Evolutionary conservation across 2,113 vertebrate genomes (phyloP), one percentile per base, ranked within the genome.

Genomic region (Leptodactylus fuscus): DNA sequence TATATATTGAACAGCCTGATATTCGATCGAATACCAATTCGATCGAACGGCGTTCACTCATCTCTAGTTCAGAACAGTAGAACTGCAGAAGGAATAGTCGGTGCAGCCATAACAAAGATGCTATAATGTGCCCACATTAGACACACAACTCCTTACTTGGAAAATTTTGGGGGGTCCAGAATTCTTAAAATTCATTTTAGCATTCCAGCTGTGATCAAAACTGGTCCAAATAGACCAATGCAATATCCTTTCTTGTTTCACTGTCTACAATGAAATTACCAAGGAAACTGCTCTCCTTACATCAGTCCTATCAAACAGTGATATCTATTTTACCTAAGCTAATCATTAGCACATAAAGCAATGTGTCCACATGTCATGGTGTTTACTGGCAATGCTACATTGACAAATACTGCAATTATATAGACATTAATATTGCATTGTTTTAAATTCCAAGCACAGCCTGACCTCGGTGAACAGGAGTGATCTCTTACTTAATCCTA

Each of bases 331-430:
- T 92, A 92, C 88, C 87, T 91, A 87, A 89, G 79, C 89, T 85
- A 88, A 53, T 88, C 87, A 88, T 88, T 88, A 91, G 92, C 88
- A 89, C 81, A 90, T 89, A 92, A 90, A 90, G 76, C 87, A 90
- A 16, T 81, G 88, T 85, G 87, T 90, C 88, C 86, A 90, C 90
- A 90, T 86, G 90, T 87, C 88, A 92, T 85, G 83, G 55, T 90
- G 65, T 89, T 91, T 92, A 91, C 87, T 89, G 89, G 87, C 85
- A 90, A 85, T 88, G 82, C 88, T 80, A 85, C 89, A 88, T 71
- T 92, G 91, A 91, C 89, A 90, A 91, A 90, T 92, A 90, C 83
- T 87, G 87, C 90, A 92, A 92, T 91, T 89, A 93, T 89, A 90
- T 87, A 87, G 88, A 74, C 89, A 92, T 93, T 94, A 93, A 94